These are phyloP conservation scores for Amphiduros pacificus DNA, from an alignment of 2,888 invertebrate species.

Conservation along the genomic window DNA sequence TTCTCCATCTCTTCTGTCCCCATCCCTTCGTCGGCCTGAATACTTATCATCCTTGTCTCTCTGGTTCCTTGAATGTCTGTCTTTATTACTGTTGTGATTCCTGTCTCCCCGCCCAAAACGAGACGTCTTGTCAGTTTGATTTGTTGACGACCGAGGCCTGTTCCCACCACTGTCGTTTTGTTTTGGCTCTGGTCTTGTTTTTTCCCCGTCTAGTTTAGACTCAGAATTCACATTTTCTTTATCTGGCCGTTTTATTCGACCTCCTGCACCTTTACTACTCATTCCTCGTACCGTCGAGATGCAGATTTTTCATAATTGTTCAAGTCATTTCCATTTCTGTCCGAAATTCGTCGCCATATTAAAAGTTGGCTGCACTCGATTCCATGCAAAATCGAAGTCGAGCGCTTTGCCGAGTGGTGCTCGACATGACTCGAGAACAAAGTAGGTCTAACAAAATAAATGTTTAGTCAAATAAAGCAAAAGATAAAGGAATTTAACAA, in stretches of 20 bases:
- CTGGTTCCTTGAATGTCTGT: too few relatives aligned
- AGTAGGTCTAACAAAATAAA: too few relatives aligned
- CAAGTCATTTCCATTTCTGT: not conserved
- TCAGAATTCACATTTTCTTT: constrained; percentile 7
- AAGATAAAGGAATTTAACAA: too few relatives aligned
- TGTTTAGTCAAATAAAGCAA: too few relatives aligned
- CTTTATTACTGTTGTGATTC: constrained; percentile 11
- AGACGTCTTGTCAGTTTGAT: constrained; percentile 6
- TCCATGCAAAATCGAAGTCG: too few relatives aligned
- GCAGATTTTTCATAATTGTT: not conserved
- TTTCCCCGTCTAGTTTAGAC: constrained; percentile 9
- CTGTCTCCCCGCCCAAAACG: constrained; percentile 9
- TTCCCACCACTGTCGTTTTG: constrained; percentile 3
- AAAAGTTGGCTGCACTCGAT: too few relatives aligned
- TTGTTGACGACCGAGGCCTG: not conserved
- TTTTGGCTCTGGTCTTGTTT: constrained; percentile 3
- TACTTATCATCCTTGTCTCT: constrained; percentile 5
- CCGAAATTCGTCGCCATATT: constrained; percentile 6
- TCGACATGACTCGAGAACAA: too few relatives aligned
- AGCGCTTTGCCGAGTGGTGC: too few relatives aligned
- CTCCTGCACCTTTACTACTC: constrained; percentile 8
- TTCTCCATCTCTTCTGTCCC: not conserved
- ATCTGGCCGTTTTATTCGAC: constrained; percentile 13
- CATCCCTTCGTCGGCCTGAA: not conserved
- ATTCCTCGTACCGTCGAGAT: constrained; percentile 3